Evolutionary conservation across 2,113 vertebrate species (phyloP).

Genomic region (Dicerorhinus sumatrensis): DNA sequence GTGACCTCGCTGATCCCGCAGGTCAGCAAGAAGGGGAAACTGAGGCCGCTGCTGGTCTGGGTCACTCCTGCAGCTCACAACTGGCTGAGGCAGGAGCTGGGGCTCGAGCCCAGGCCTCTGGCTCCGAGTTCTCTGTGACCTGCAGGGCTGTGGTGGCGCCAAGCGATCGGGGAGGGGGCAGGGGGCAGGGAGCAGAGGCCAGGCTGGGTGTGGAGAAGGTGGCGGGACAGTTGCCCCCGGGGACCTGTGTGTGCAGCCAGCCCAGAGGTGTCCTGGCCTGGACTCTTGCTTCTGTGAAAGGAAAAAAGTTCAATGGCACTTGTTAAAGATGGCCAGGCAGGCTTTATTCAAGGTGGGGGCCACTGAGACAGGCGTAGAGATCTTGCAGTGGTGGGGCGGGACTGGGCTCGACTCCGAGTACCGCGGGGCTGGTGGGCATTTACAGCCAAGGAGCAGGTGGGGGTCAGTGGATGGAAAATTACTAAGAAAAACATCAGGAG

Average conservation of each 20-base stretch:
- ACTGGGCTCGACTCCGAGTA: not conserved
- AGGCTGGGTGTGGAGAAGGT: not conserved
- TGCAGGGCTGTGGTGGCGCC: not conserved
- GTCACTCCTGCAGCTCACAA: rapidly evolving
- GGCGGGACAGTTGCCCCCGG: not conserved
- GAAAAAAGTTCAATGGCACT: not conserved
- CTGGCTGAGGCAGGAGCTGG: too few relatives aligned
- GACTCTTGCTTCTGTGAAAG: not conserved
- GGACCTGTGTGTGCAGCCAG: rapidly evolving
- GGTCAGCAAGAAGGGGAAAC: not conserved
- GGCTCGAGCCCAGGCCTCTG: not conserved
- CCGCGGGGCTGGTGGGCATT: too few relatives aligned
- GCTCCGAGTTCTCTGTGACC: not conserved
- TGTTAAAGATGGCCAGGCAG: not conserved
- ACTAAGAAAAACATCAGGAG: not conserved
- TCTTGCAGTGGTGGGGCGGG: too few relatives aligned
- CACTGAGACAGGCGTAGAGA: rapidly evolving
- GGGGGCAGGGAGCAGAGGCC: not conserved
- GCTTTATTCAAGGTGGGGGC: not conserved
- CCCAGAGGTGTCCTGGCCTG: not conserved
- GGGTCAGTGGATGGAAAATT: not conserved
- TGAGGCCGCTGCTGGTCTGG: not conserved
- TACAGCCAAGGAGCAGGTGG: not conserved
- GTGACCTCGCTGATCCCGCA: not conserved
- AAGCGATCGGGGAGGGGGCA: not conserved